Evolutionary conservation across 1,140 invertebrate genomes (phyloP), one percentile per base, ranked within the genome.

Genomic region (Brachionus paranguensis): DNA sequence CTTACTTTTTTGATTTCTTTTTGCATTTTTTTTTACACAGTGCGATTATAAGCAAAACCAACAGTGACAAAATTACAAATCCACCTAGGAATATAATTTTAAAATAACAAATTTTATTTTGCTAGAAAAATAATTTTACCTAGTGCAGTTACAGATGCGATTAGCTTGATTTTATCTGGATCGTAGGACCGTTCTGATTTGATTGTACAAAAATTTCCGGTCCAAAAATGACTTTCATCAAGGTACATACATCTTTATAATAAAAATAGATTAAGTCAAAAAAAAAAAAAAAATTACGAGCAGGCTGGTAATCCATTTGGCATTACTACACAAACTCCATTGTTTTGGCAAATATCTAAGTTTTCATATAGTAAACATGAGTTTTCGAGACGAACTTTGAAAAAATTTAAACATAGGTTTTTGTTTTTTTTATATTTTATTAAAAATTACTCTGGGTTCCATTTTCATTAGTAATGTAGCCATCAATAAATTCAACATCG

Each of bases 161-260:
- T 76, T 0, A 76, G 20, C 50, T 76, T 76, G 10, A 76, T 27
- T 50, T 76, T 76, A 12, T 50, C 43, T 76, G 72, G 43, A 53
- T 76, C 43, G 50, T 27, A 50, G 1, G 20, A 45, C 43, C 43
- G 43, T 50, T 37, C 20, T 11, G 72, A 47, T n/a, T 37, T 33
- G 20, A 76, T 76, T 27, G 72, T 76, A 47, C 72, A 76, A 76
- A 76, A 76, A 6, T 76, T 45, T 14, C 72, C 72, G 7, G 72
- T 47, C 72, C 72, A 76, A 76, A 50, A 76, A 76, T 76, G 45
- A 29, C 17, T 76, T n/a, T 76, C 72, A 29, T 76, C 72, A 50
- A 76, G 47, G 2, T 76, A 76, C 2, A 47, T 29, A 37, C 72
- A 76, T 27, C 72, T 76, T 14, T 11, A 17, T 76, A 10, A 72